Conservation (phyloP, 2,113 vertebrate genomes). For the Thermophis baileyi region DNA sequence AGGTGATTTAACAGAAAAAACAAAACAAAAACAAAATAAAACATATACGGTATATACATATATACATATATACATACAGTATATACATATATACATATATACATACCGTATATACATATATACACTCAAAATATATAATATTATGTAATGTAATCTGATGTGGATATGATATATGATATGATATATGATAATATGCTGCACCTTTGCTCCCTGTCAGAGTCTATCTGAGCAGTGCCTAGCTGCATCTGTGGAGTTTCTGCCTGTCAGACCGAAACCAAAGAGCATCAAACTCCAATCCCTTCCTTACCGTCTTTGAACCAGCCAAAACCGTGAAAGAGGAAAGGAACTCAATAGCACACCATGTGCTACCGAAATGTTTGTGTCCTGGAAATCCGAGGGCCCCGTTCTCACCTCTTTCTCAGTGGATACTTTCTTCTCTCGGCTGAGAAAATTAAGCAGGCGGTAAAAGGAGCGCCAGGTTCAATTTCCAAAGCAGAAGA, state of each 20-base stretch:
- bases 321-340: too few relatives aligned
- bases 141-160: too few relatives aligned
- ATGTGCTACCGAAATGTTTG: neutral
- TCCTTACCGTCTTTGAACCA: too few relatives aligned
- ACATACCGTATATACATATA: too few relatives aligned
- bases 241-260: neutral
- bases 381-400: neutral
- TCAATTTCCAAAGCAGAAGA: neutral
- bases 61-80: too few relatives aligned
- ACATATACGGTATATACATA: too few relatives aligned
- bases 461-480: neutral
- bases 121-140: too few relatives aligned
- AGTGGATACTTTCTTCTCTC: too few relatives aligned
- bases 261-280: neutral
- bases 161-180: too few relatives aligned
- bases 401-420: neutral
- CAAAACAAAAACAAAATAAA: too few relatives aligned
- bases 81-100: too few relatives aligned
- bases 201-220: neutral
- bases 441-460: neutral
- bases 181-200: neutral
- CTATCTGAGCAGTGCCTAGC: neutral
- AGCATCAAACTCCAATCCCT: neutral
- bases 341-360: accelerated
- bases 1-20: too few relatives aligned